Evolutionary conservation across 1,140 invertebrate genomes (phyloP).

Genomic region (Anoplophora glabripennis): DNA sequence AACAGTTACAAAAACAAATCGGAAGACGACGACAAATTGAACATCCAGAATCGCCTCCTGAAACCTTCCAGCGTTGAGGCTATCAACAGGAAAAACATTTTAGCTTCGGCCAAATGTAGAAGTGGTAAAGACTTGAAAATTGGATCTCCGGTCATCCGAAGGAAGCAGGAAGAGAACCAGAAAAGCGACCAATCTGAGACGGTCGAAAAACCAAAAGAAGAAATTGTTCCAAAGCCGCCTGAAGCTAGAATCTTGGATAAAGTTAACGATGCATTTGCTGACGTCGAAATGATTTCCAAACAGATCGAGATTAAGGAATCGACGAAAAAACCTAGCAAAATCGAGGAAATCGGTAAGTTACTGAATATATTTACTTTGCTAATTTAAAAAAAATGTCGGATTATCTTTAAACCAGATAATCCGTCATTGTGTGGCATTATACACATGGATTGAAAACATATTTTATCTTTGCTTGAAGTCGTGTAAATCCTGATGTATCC

Average conservation of each 20-base stretch:
- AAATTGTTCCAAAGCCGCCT: neutral
- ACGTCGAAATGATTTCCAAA: slow-evolving; percentile 9
- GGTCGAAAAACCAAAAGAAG: neutral
- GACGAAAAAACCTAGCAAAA: neutral
- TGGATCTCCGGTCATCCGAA: slow-evolving; percentile 65
- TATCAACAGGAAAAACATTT: slow-evolving; percentile 80
- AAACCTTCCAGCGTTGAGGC: slow-evolving; percentile 77
- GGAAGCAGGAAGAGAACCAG: slow-evolving; percentile 54
- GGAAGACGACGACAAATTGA: slow-evolving; percentile 58
- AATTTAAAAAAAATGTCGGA: too few species aligned
- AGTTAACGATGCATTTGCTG: neutral
- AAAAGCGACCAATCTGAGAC: slow-evolving; percentile 33
- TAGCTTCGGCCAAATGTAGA: slow-evolving; percentile 80
- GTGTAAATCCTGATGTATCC: slow-evolving; percentile 1
- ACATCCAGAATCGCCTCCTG: slow-evolving; percentile 59
- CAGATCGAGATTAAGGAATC: neutral
- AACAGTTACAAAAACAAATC: slow-evolving; percentile 49
- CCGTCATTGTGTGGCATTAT: too few species aligned
- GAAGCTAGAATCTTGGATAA: neutral
- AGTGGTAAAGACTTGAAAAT: slow-evolving; percentile 69
- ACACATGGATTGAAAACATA: too few species aligned
- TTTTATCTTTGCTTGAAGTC: neutral
- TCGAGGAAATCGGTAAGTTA: neutral
- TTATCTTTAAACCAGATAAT: too few species aligned
- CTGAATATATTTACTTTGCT: neutral